phyloP scores from a whole-genome alignment of 2,113 vertebrate genomes.

The Todiramphus chloris region DNA sequence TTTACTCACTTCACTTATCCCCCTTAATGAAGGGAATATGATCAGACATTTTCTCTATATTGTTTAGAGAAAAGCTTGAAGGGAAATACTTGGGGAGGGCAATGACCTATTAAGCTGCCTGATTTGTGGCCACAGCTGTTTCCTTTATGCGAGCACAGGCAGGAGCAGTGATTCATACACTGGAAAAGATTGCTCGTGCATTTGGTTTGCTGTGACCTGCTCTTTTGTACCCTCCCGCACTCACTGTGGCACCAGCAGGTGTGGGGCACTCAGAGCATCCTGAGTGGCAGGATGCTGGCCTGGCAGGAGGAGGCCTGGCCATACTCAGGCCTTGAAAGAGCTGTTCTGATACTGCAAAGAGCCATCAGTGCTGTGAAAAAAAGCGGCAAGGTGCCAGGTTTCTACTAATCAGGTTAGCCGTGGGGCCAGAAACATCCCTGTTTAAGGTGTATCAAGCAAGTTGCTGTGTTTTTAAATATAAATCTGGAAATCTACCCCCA shows the following conservation, averaged over 20 bases:
- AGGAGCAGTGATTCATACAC: background rate
- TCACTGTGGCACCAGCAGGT: accelerated
- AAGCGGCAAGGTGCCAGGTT: background rate
- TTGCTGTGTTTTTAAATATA: background rate
- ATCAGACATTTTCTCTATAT: background rate
- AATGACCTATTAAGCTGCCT: conserved; percentile 9
- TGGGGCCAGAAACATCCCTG: background rate
- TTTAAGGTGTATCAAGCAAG: background rate
- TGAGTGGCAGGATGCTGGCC: background rate
- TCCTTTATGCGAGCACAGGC: background rate
- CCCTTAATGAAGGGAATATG: background rate
- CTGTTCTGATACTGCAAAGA: background rate
- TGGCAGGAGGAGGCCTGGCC: background rate
- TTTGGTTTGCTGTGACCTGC: background rate
- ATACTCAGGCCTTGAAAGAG: background rate
- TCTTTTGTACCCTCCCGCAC: background rate
- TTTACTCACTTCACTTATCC: background rate
- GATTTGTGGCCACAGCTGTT: background rate
- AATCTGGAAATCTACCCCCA: background rate
- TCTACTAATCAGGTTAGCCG: background rate
- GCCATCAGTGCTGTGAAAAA: background rate
- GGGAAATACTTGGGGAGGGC: background rate
- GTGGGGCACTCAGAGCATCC: background rate
- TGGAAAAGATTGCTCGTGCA: background rate
- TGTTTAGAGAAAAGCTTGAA: background rate